Percentiles rank a stretch among this genome's conserved stretches.
phyloP scores from a whole-genome alignment of 2,888 invertebrate species.

The Hermodice carunculata region DNA sequence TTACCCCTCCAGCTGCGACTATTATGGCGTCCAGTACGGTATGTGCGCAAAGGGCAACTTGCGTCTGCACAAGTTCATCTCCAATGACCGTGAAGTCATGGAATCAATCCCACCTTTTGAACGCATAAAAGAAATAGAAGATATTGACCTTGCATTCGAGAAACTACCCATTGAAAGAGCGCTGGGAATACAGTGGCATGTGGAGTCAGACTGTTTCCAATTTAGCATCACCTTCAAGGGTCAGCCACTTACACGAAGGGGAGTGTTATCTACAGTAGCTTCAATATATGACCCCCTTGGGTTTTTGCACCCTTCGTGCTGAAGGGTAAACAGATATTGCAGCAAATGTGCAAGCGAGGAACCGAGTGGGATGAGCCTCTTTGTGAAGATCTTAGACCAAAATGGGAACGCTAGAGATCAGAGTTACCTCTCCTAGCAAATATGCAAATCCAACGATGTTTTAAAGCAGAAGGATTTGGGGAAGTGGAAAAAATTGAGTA shows the following conservation, averaged over 20 bases:
- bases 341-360: conserved; percentile 32
- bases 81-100: conserved; percentile 33
- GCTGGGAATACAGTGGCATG: conserved; percentile 30
- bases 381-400: conserved; percentile 21
- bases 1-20: too few relatives aligned
- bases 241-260: conserved; percentile 27
- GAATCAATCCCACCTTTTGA: conserved; percentile 29
- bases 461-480: not conserved
- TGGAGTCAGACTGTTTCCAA: conserved; percentile 17
- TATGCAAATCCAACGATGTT: conserved; percentile 2
- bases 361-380: conserved; percentile 45
- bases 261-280: conserved; percentile 33
- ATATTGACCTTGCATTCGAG: conserved; percentile 27
- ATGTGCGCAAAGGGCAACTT: conserved; percentile 30
- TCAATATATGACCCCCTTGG: conserved; percentile 39
- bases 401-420: conserved; percentile 40
- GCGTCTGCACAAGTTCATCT: conserved; percentile 38
- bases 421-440: not conserved
- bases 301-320: conserved; percentile 41
- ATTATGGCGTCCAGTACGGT: too few relatives aligned
- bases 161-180: conserved; percentile 19
- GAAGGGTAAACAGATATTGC: conserved; percentile 41
- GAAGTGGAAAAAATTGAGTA: not conserved
- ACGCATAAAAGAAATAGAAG: conserved; percentile 14
- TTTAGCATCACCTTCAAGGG: conserved; percentile 23